Evolutionary conservation across 2,888 invertebrate species (phyloP).

Genomic region (Drosophila gaucha): DNA sequence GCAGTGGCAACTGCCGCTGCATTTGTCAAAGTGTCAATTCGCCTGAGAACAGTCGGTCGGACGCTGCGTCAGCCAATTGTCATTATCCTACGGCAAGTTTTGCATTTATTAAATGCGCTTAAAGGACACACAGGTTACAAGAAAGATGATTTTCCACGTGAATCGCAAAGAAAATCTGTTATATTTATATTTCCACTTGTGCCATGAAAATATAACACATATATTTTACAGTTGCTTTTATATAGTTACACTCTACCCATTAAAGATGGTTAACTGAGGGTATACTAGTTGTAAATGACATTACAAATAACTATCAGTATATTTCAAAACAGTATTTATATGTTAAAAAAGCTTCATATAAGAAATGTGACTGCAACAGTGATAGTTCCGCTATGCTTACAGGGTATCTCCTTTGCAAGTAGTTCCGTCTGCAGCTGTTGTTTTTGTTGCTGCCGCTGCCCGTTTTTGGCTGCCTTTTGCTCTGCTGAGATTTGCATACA

Average conservation of each 20-base stretch:
- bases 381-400: neutral
- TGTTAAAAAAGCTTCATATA: too few relatives aligned
- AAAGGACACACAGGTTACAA: constrained; percentile 25
- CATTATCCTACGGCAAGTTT: constrained; percentile 45
- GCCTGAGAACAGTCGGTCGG: constrained; percentile 10
- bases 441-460: constrained; percentile 1
- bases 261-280: too few relatives aligned
- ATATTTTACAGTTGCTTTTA: constrained; percentile 12
- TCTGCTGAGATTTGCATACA: constrained; percentile 79
- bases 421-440: neutral
- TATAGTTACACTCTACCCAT: neutral
- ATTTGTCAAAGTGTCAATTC: constrained; percentile 18
- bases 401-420: neutral
- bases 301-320: neutral
- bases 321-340: too few relatives aligned
- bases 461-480: constrained; percentile 55
- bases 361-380: neutral
- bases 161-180: constrained; percentile 45
- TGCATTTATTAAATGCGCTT: constrained; percentile 40
- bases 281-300: neutral
- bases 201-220: constrained; percentile 45
- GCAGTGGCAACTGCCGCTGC: constrained; percentile 13
- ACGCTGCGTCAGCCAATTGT: constrained; percentile 28
- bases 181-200: constrained; percentile 21
- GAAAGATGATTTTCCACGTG: neutral